phyloP scores from a whole-genome alignment of 2,113 vertebrate species.

The Oenanthe melanoleuca region DNA sequence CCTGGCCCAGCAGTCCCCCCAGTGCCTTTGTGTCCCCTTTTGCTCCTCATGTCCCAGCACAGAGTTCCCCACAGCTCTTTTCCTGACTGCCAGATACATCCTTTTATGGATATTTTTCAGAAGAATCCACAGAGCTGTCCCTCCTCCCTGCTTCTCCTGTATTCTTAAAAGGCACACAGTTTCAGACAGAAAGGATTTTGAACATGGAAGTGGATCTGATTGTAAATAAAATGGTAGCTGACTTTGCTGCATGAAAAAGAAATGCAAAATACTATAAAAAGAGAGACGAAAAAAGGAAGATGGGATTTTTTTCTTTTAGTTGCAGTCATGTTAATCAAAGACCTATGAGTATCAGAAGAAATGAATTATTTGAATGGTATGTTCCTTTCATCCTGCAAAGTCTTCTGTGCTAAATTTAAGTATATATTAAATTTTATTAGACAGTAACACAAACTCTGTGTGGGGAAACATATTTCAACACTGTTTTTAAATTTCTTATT shows the following conservation, averaged over 20 bases:
- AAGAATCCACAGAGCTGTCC: neutral
- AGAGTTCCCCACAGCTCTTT: neutral
- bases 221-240: neutral
- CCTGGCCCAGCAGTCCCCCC: neutral
- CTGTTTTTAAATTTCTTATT: neutral
- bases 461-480: neutral
- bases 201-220: neutral
- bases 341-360: neutral
- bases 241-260: neutral
- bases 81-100: neutral
- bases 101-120: neutral
- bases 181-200: neutral
- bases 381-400: neutral
- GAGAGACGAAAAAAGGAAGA: neutral
- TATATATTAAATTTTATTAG: neutral
- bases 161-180: neutral
- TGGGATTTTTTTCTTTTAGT: neutral
- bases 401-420: neutral
- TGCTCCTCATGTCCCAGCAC: neutral
- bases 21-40: neutral
- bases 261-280: neutral
- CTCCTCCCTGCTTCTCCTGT: neutral
- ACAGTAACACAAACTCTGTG: neutral
- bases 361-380: neutral
- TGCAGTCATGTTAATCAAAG: neutral